Base-by-base conservation (phyloP, 2,888 invertebrate genomes). In the Hybos culiciformis region DNA sequence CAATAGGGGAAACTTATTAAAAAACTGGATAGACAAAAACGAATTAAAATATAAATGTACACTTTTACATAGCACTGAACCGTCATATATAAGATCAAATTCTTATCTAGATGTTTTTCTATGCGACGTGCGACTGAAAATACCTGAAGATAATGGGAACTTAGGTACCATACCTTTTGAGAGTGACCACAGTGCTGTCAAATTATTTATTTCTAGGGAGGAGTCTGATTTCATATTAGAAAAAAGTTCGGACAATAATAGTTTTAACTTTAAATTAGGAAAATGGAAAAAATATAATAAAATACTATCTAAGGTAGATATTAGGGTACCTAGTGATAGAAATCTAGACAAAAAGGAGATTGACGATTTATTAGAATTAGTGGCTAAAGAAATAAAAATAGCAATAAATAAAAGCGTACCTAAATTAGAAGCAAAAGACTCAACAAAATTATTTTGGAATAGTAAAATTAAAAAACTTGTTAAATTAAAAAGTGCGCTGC, bases 41-140 rank as follows among this genome's bases (percentile, higher is more conserved):
- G 12, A 40, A 24, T 32, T 41, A 8, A 8, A 31, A 26, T 26
- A 38, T 9, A 29, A 31, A 14, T 19, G 19, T 3, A 21, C 7
- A 29, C 15, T 37, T n/a, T 18, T 19, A 2, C n/a, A 11, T 18
- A 36, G 26, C 6, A 26, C 36, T 12, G 8, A 7, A 3, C 37
- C 42, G 7, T 23, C 37, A 4, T 37, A 17, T 19, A 8, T 24
- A 7, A 15, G 37, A 42, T 17, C 23, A 6, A 20, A 18, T 17
- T 42, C 42, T 11, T 42, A 26, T 21, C 17, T 42, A 23, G 42
- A 42, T 24, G n/a, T 42, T 5, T 26, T 11, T 14, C 15, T 43
- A 12, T 7, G 29, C 8, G 31, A 40, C 15, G 5, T 7, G 14
- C 6, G 41, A 20, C n/a, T 33, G n/a, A 20, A 41, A 19, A 32